These are phyloP conservation scores for Hybognathus amarus DNA, from an alignment of 2,797 vertebrate genomes.

Conservation along the genomic window DNA sequence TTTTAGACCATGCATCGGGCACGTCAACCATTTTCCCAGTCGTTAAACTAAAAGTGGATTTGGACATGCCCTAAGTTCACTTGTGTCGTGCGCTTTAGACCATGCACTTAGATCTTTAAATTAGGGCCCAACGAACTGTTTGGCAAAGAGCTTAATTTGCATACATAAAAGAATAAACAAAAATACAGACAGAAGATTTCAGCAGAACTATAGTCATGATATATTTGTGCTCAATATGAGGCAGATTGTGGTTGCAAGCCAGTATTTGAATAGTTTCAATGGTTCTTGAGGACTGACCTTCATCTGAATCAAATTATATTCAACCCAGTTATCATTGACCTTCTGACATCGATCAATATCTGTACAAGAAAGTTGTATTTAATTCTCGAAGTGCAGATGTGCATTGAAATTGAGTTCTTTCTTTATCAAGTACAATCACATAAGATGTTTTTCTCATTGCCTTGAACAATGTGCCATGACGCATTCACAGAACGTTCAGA, in stretches of 20 bases:
- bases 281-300: constrained; percentile 13
- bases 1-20: no score
- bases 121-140: background rate
- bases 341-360: constrained; percentile 18
- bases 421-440: constrained; percentile 25
- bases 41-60: no score
- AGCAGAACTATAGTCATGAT: background rate
- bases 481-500: constrained; percentile 27
- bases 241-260: background rate
- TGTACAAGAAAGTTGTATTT: constrained; percentile 17
- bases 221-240: background rate
- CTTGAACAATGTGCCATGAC: background rate
- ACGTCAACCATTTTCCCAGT: no score
- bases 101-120: no score
- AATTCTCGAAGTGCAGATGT: constrained; percentile 29
- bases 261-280: constrained; percentile 20
- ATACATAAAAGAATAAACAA: background rate
- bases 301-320: constrained; percentile 28
- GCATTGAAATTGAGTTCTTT: constrained; percentile 36
- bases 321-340: constrained; percentile 39
- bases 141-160: background rate
- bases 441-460: constrained; percentile 12
- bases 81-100: no score
- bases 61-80: no score
- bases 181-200: constrained; percentile 9